Conservation (phyloP, 2,113 vertebrate genomes). For the Megaleporinus macrocephalus region DNA sequence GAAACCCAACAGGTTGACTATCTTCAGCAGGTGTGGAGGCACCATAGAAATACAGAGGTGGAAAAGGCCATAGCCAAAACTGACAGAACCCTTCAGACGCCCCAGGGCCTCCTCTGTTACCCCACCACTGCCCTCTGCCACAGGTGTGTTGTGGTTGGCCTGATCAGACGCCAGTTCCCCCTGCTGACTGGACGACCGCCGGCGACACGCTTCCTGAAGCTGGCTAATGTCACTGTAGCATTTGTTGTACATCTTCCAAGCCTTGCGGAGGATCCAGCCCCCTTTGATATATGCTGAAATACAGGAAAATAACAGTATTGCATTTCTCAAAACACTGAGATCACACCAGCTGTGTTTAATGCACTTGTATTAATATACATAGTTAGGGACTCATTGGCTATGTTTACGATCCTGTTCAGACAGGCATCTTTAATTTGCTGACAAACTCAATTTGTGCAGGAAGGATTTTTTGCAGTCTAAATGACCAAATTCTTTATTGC, state of each 20-base stretch:
- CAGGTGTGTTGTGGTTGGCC: conserved; percentile 90
- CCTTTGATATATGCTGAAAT: conserved; percentile 94
- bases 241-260: conserved; percentile 99
- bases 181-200: conserved; percentile 77
- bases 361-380: too few species aligned
- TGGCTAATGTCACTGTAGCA: conserved; percentile 96
- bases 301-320: conserved; percentile 36
- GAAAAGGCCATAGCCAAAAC: conserved; percentile 98
- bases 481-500: too few species aligned
- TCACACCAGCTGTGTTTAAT: too few species aligned
- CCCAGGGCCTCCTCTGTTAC: conserved; percentile 91
- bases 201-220: conserved; percentile 89
- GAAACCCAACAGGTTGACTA: conserved; percentile 99
- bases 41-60: conserved; percentile 99
- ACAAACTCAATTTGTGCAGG: too few species aligned
- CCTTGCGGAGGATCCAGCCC: conserved; percentile 98
- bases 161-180: conserved; percentile 85
- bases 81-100: conserved; percentile 98
- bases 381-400: too few species aligned
- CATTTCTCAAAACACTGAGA: neutral
- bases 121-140: conserved; percentile 67
- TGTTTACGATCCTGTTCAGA: too few species aligned
- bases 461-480: too few species aligned
- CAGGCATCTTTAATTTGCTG: too few species aligned
- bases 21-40: conserved; percentile 98